phyloP scores from a whole-genome alignment of 2,888 invertebrate genomes.

The Catonia carolina region DNA sequence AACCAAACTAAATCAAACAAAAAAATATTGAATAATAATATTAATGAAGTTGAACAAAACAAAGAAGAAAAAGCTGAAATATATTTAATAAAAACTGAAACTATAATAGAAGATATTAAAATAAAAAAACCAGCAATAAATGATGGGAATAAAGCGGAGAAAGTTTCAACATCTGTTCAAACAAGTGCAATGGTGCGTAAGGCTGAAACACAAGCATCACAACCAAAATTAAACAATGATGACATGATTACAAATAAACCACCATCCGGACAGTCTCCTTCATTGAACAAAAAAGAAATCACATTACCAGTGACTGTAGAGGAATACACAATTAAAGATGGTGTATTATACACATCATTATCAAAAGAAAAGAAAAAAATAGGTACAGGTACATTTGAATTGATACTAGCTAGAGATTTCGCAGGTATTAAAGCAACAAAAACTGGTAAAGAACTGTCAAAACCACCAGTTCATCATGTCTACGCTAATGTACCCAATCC shows the following conservation, averaged over 20 bases:
- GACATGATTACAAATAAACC: constrained; percentile 6
- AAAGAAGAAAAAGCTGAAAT: constrained; percentile 41
- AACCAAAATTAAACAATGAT: background rate
- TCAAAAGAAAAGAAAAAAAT: constrained; percentile 32
- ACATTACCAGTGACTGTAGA: constrained; percentile 36
- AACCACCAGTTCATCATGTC: constrained; percentile 28
- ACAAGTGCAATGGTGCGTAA: constrained; percentile 49
- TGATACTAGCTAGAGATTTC: constrained; percentile 52
- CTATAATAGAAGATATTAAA: constrained; percentile 46
- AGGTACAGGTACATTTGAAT: constrained; percentile 44
- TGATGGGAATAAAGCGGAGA: constrained; percentile 34
- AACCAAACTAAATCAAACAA: constrained; percentile 14
- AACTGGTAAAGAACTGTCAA: constrained; percentile 20
- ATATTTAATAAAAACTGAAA: constrained; percentile 42
- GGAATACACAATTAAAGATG: constrained; percentile 36
- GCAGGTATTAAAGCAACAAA: constrained; percentile 41
- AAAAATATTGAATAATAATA: constrained; percentile 20
- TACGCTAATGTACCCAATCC: constrained; percentile 35
- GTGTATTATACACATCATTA: constrained; percentile 29
- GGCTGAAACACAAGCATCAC: constrained; percentile 33
- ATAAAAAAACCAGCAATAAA: constrained; percentile 37
- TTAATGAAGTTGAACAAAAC: constrained; percentile 33
- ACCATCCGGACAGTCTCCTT: constrained; percentile 24
- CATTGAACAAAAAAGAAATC: constrained; percentile 25
- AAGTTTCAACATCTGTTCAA: constrained; percentile 54